These are phyloP conservation scores for Meandrina meandrites DNA, from an alignment of 92 coral and sea anemone species.

Conservation along the genomic window DNA sequence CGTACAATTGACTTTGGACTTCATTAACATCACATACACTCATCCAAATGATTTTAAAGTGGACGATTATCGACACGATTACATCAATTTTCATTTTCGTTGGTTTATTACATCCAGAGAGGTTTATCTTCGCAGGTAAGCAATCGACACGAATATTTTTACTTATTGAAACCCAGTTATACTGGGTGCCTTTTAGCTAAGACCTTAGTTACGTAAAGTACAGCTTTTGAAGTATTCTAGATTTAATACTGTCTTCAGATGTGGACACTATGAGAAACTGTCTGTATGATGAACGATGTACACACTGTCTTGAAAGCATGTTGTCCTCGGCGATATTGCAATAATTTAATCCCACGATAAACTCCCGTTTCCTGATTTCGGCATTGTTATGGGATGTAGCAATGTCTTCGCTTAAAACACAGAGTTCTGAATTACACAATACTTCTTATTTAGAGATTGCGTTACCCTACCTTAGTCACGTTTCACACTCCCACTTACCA, in stretches of 20 bases:
- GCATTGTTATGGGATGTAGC: neutral
- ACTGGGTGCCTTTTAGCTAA: neutral
- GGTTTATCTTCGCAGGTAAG: neutral
- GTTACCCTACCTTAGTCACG: neutral
- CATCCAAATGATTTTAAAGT: neutral
- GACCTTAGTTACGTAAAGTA: too few relatives aligned
- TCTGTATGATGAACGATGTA: neutral
- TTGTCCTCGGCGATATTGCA: neutral
- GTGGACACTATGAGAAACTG: neutral
- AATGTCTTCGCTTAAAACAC: neutral
- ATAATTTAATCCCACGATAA: neutral
- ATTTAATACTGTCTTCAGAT: neutral
- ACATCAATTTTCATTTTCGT: neutral
- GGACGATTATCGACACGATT: neutral
- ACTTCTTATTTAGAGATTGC: neutral
- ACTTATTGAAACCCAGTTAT: neutral
- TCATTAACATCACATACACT: neutral
- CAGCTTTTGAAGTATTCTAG: neutral
- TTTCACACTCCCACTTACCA: neutral
- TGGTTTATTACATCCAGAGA: neutral
- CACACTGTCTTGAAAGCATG: neutral
- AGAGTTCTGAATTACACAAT: neutral
- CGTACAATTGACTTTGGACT: neutral
- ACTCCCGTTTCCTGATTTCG: neutral
- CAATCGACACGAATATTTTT: neutral